Base-by-base conservation (phyloP, 2,888 invertebrate genomes). In the Lapara coniferarum region DNA sequence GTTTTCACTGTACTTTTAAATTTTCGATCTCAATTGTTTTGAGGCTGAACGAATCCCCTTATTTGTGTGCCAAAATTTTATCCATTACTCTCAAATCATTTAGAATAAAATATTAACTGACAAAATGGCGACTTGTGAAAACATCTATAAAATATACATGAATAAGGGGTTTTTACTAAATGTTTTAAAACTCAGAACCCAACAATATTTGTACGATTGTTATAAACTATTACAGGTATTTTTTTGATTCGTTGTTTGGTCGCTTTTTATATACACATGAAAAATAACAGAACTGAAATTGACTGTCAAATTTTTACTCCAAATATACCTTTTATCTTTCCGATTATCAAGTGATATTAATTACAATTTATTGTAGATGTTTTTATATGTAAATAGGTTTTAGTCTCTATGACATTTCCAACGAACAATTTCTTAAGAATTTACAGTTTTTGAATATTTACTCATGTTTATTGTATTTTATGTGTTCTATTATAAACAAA, bases 341-440 rank as follows among this genome's bases (percentile, higher is more conserved):
- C 86, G 84, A 85, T 85, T 85, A 86, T 82, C 86, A 85, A 89
- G 90, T 90, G 90, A 92, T 92, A 90, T 91, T 89, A 80, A 90
- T 85, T 81, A 81, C 85, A 85, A 78, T 80, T 81, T 85, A 83
- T 78, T 77, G 78, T 77, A 68, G 82, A 86, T 89, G 82, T 82
- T 84, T 87, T 86, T 85, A 82, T 83, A 82, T 84, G 79, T 69
- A 37, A 37, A 3, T 88, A 89, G 83, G 84, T 77, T 75, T 66
- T 86, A 85, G 74, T 19, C 5, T 71, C 79, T 89, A 87, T 83
- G 81, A 82, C 75, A 82, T 85, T 89, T 89, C 82, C 88, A 91
- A 89, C 89, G 92, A 91, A 91, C 88, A 87, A 87, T 80, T 78
- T 80, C 73, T 74, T 78, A 75, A 75, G 66, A 68, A 74, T 71